Conservation (phyloP, 2,797 vertebrate genomes). For the Oceanodroma leucorhoa region DNA sequence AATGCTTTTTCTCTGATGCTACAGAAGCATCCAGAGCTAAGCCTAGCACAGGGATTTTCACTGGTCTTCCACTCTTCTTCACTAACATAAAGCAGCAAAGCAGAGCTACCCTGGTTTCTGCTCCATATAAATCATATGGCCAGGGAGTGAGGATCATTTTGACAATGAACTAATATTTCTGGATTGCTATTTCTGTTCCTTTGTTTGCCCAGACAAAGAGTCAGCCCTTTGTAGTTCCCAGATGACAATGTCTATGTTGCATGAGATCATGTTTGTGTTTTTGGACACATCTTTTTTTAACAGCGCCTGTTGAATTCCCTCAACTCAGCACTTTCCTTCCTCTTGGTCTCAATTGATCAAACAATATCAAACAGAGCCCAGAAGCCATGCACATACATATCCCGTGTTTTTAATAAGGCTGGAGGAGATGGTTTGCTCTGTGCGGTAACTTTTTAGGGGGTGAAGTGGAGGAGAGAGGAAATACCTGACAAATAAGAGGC, state of each 20-base stretch:
- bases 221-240: constrained; percentile 11
- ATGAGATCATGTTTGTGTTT: constrained; percentile 38
- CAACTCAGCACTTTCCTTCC: constrained; percentile 33
- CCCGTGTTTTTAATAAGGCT: not conserved
- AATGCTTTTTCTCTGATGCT: not conserved
- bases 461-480: not conserved
- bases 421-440: not conserved
- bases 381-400: not conserved
- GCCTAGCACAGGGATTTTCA: not conserved
- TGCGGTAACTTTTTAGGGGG: not conserved
- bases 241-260: not conserved
- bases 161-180: constrained; percentile 30
- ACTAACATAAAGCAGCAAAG: not conserved
- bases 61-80: not conserved
- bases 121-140: constrained; percentile 7
- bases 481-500: not conserved
- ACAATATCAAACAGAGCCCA: not conserved
- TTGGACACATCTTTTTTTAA: constrained; percentile 10
- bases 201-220: constrained; percentile 50
- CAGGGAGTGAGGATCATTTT: not conserved
- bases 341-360: not conserved
- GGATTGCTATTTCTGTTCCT: constrained; percentile 40
- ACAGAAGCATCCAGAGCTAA: not conserved
- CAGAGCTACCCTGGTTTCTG: constrained; percentile 20
- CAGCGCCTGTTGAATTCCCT: not conserved